Evolutionary conservation across 2,888 invertebrate genomes (phyloP), one percentile per base, ranked within the genome.

Genomic region (Papilio protenor): DNA sequence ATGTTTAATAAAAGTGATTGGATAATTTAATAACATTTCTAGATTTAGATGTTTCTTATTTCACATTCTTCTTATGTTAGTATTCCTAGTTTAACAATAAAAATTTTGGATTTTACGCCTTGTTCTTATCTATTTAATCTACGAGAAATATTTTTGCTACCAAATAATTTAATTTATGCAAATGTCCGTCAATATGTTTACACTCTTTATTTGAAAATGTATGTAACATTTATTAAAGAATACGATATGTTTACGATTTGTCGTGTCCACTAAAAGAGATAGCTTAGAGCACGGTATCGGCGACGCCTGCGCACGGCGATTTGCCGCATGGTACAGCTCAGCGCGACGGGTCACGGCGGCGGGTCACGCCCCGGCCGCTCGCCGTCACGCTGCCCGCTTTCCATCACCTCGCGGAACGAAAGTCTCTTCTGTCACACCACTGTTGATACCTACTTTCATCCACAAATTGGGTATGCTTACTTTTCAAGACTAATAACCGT

Each of bases 321-420:
- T 94, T 94, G 92, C 91, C 93, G 91, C 90, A 90, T 94, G 92
- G 91, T 92, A 94, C 92, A 92, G 89, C 86, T 82, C 86, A 92
- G 89, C 86, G 83, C 86, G 86, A 83, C 90, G 86, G 92, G 92
- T 92, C 92, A 91, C 91, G 92, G 85, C 85, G 87, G 85, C 87
- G 83, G 92, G 92, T 94, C 93, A 93, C 92, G 93, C 88, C 80
- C 80, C 76, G 81, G 79, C 83, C 84, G 84, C 85, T 84, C 85
- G 84, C 89, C 83, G 85, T 85, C 85, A 85, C 85, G 85, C 89
- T 85, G 87, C 89, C 87, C 91, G 81, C 80, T 79, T 78, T 78
- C 81, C 76, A 79, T 89, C 87, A 86, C 83, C 86, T 88, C 90
- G 89, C 88, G 89, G 88, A 89, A 89, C 87, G 90, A 90, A 90